A percentile compares a stretch with the other conserved stretches of the same genome.
Evolutionary conservation across 2,888 invertebrate genomes (phyloP).

Genomic region (Syritta pipiens): DNA sequence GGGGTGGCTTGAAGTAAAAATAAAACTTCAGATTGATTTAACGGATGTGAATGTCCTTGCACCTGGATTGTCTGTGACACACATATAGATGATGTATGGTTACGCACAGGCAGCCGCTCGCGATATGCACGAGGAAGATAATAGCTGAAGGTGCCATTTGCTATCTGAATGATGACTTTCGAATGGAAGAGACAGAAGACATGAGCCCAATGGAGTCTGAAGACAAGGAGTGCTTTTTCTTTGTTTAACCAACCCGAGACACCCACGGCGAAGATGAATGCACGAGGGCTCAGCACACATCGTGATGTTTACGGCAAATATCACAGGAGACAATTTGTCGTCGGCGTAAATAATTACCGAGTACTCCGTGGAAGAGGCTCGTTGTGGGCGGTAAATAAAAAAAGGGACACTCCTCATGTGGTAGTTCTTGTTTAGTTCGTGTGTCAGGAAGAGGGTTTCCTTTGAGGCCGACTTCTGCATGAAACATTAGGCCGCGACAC

Average conservation of each 20-base stretch:
- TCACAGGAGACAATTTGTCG: neutral
- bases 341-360: neutral
- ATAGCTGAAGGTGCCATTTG: slow-evolving; percentile 43
- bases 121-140: slow-evolving; percentile 13
- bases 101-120: neutral
- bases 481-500: too few relatives aligned
- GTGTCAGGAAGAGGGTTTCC: too few relatives aligned
- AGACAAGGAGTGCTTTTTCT: neutral
- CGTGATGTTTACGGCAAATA: neutral
- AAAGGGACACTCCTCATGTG: too few relatives aligned
- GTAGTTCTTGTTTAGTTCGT: too few relatives aligned
- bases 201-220: neutral
- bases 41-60: slow-evolving; percentile 45
- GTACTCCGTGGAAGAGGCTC: too few relatives aligned
- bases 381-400: too few relatives aligned
- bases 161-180: slow-evolving; percentile 51
- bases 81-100: neutral
- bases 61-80: slow-evolving; percentile 37
- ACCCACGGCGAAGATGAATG: neutral
- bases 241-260: too few relatives aligned
- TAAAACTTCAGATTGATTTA: slow-evolving; percentile 41
- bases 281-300: neutral
- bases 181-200: slow-evolving; percentile 7
- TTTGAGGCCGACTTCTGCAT: too few relatives aligned
- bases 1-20: neutral